Base-by-base conservation (phyloP, 2,797 vertebrate genomes). In the Fistularia commersonii region DNA sequence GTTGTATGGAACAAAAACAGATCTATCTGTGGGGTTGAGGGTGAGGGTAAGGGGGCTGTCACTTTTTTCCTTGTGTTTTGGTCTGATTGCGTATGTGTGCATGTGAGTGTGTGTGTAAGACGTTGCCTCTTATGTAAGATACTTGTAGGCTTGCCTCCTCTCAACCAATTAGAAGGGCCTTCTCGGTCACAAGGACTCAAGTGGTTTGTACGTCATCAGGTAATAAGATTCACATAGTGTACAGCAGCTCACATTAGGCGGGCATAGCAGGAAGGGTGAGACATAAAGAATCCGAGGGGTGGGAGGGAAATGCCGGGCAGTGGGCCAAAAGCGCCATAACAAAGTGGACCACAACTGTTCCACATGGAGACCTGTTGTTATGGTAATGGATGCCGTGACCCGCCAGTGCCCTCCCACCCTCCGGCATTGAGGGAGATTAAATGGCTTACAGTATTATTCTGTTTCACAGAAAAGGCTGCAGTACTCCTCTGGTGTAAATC, bases 91-190 rank as follows among this genome's bases (percentile, higher is more conserved):
- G 23, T 23, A 2, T 23, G 23, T 23, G 2, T 23, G 23, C 4
- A 4, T 23, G 23, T 23, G 23, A 2, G 23, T 23, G 4, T 23
- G 23, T 23, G 23, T 23, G 23, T 23, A 23, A 61, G 50, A 56
- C 37, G 51, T 45, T 35, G 56, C 10, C 32, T 72, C 40, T 89
- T 89, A 78, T 79, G 76, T 72, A 89, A 88, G 31, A 57, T 35
- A 5, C 57, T 50, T 31, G 23, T 55, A 42, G 34, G 51, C 55
- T 53, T 32, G 34, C 51, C 57, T 52, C 13, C 43, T n/a, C 1
- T 10, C 12, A 9, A 45, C 82, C 84, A 87, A 82, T 85, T 61
- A 55, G 59, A 58, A 38, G 35, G 42, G 23, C 48, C 32, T 12
- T 35, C 37, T 38, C 5, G 1, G 42, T 36, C 5, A 49, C 7